These are phyloP conservation scores for Saturnia pavonia DNA, from an alignment of 2,888 invertebrate genomes.

Conservation along the genomic window DNA sequence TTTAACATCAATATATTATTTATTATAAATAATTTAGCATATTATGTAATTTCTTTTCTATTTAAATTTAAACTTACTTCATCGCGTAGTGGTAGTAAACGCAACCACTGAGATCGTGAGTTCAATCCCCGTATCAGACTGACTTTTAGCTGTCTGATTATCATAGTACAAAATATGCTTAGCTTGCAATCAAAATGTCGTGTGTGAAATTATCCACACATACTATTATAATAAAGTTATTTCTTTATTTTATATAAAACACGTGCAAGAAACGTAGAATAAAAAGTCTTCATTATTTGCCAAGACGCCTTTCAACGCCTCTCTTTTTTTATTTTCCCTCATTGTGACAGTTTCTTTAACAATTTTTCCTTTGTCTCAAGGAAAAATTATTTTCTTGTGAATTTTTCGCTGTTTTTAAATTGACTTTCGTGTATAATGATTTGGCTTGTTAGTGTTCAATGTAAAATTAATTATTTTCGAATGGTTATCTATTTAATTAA, in stretches of 20 bases:
- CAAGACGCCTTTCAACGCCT: slow-evolving; percentile 3
- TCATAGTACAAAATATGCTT: neutral
- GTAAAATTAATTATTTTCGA: too few relatives aligned
- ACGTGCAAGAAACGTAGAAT: neutral
- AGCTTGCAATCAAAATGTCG: neutral
- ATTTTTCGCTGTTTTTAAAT: neutral
- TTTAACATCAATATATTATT: too few relatives aligned
- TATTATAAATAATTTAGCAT: too few relatives aligned
- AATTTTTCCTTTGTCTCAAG: slow-evolving; percentile 1
- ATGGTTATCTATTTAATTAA: too few relatives aligned
- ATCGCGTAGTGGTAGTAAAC: too few relatives aligned
- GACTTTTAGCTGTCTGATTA: neutral
- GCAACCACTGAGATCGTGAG: too few relatives aligned
- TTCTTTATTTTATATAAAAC: neutral
- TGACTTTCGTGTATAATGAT: neutral
- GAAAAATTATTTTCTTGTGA: neutral
- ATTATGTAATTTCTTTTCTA: too few relatives aligned
- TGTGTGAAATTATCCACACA: neutral
- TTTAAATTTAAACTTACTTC: too few relatives aligned
- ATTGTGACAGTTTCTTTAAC: slow-evolving; percentile 10
- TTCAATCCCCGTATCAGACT: too few relatives aligned
- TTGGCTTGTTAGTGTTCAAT: neutral
- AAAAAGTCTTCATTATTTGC: slow-evolving; percentile 9
- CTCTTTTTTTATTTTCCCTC: neutral
- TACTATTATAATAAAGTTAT: neutral